A percentile compares a stretch with the other conserved stretches of the same genome.
phyloP scores from a whole-genome alignment of 2,888 invertebrate genomes.

The Clanis bilineata region DNA sequence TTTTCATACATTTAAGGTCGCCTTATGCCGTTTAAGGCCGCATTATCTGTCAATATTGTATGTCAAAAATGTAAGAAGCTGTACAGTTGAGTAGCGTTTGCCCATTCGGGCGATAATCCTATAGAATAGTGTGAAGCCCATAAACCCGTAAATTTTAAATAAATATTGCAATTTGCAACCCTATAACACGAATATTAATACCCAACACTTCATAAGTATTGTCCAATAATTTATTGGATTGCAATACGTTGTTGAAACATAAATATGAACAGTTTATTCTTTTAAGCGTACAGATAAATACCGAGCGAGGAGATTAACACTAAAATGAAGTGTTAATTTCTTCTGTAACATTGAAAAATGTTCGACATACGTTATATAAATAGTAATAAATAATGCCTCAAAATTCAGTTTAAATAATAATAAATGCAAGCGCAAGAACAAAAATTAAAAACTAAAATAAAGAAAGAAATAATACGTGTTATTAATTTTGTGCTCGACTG shows the following conservation, averaged over 20 bases:
- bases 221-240: constrained; percentile 48
- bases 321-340: constrained; percentile 82
- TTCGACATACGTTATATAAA: constrained; percentile 82
- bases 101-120: too few species aligned
- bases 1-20: too few species aligned
- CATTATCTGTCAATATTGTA: too few species aligned
- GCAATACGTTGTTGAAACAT: constrained; percentile 47
- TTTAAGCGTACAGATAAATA: constrained; percentile 54
- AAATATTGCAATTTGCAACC: not conserved
- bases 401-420: constrained; percentile 82
- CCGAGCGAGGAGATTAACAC: constrained; percentile 71
- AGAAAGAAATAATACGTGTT: constrained; percentile 59
- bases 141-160: not conserved
- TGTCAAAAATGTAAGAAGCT: too few species aligned
- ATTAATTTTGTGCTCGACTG: constrained; percentile 75
- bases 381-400: constrained; percentile 79
- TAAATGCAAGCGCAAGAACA: constrained; percentile 75
- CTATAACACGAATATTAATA: not conserved
- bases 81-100: too few species aligned
- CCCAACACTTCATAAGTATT: not conserved
- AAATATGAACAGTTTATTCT: constrained; percentile 39
- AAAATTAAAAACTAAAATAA: constrained; percentile 65
- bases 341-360: constrained; percentile 80
- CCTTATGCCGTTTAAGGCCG: too few species aligned
- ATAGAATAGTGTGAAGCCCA: too few species aligned